Evolutionary conservation across 2,113 vertebrate genomes (phyloP), one percentile per base, ranked within the genome.

Genomic region (cattle (Bos taurus)): DNA sequence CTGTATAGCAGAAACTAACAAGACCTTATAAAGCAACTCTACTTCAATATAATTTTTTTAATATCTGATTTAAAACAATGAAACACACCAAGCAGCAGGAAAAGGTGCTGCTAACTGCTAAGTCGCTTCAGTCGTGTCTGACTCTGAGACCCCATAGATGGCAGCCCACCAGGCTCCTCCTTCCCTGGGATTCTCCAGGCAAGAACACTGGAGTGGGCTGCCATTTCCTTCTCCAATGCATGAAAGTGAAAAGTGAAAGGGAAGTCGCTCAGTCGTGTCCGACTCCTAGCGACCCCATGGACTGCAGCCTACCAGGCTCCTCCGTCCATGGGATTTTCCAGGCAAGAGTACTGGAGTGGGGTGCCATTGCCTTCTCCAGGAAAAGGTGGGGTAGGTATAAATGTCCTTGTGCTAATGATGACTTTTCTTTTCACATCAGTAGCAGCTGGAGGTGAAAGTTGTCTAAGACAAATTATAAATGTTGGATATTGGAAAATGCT

Each of bases 401-500:
- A 60, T 95, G 36, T 91, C 97, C 91, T 62, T 80, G 80, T 87
- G 83, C 50, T 97, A 91, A 95, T 96, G 77, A 95, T 81, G 86
- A 28, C 87, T 94, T 94, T 96, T 90, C 93, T 93, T 88, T 93
- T 52, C 81, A 40, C 80, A 71, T 78, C 87, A 90, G 80, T 82
- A 84, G 87, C 93, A 97, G 64, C 88, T 95, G 80, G 94, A 19
- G 15, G 57, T 92, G 36, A 95, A 77, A 11, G 16, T 19, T 74
- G 43, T 90, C 94, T 91, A 89, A 95, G 57, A 88, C 26, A 89
- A 93, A 77, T 77, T 93, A 95, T 96, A 67, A 96, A 97, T 98
- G 52, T 97, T 98, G 96, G 91, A 97, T 97, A 57, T 33, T 57
- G 28, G 83, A 95, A 98, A 97, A 94, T 48, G 54, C 52, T 95